These are phyloP conservation scores for Chloroclysta siterata DNA, from an alignment of 2,888 invertebrate genomes.

Conservation along the genomic window DNA sequence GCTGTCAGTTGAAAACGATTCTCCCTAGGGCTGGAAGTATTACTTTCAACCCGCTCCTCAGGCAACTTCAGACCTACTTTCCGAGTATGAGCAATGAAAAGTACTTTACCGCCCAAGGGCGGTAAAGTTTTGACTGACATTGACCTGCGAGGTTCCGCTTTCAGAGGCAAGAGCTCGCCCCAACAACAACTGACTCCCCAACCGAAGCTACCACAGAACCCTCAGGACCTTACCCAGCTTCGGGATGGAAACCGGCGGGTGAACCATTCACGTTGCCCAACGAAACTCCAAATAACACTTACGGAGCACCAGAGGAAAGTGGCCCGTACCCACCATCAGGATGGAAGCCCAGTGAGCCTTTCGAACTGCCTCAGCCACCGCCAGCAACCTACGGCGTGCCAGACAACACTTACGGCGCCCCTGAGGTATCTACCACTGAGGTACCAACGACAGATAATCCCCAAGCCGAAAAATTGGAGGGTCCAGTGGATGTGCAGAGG, in stretches of 20 bases:
- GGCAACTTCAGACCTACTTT: too few species aligned
- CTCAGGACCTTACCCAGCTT: constrained; percentile 64
- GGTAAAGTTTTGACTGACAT: too few species aligned
- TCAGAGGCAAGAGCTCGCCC: constrained; percentile 75
- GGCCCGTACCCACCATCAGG: constrained; percentile 74
- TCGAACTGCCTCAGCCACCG: constrained; percentile 68
- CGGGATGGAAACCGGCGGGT: constrained; percentile 75
- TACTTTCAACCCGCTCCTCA: too few species aligned
- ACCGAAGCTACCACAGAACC: constrained; percentile 67
- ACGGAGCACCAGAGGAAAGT: constrained; percentile 45
- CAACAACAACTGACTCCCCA: constrained; percentile 73
- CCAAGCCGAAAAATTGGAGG: constrained; percentile 65
- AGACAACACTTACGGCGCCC: constrained; percentile 63
- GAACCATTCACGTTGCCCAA: constrained; percentile 65
- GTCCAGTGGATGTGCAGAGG: constrained; percentile 72
- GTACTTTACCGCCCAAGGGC: too few species aligned
- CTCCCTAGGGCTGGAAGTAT: too few species aligned
- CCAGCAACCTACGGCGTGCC: constrained; percentile 67
- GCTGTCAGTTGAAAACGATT: too few species aligned
- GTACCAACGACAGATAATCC: constrained; percentile 69
- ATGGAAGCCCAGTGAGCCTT: constrained; percentile 74
- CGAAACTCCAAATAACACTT: constrained; percentile 50
- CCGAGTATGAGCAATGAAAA: too few species aligned
- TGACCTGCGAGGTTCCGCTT: constrained; percentile 78
- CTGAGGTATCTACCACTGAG: constrained; percentile 64